Evolutionary conservation across 53 echinoderm and acorn worm species (phyloP).

Genomic region (Actinopyga echinites): DNA sequence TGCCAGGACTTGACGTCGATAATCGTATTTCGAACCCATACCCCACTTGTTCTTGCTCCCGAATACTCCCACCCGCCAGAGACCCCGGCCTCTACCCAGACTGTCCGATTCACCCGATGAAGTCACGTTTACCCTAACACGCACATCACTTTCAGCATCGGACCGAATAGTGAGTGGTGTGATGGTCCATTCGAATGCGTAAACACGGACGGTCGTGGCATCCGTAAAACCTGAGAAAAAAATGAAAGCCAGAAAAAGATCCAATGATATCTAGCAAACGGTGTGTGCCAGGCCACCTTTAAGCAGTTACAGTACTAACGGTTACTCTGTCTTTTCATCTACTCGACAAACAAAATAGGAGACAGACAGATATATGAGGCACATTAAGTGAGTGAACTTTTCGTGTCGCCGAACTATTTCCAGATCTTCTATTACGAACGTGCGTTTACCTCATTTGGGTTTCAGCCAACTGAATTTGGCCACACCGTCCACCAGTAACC

Average conservation of each 20-base stretch:
- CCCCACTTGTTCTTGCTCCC: conserved; percentile 60
- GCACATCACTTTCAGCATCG: conserved; percentile 38
- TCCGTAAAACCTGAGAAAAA: conserved; percentile 34
- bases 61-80: conserved; percentile 84
- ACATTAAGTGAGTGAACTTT: no score
- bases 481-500: no score
- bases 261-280: no score
- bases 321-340: no score
- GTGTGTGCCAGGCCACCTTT: no score
- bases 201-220: conserved; percentile 35
- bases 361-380: no score
- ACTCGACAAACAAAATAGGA: no score
- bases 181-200: conserved; percentile 47
- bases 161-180: conserved; percentile 26
- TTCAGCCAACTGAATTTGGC: no score
- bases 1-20: conserved; percentile 64
- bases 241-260: conserved; percentile 6
- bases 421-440: no score
- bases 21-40: conserved; percentile 47
- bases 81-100: conserved; percentile 50
- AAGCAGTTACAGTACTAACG: no score
- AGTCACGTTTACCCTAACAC: conserved; percentile 43
- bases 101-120: conserved; percentile 20
- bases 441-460: no score
- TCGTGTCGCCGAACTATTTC: no score